Conservation (phyloP, 2,888 invertebrate species). For the Drosophila paracracens region DNA sequence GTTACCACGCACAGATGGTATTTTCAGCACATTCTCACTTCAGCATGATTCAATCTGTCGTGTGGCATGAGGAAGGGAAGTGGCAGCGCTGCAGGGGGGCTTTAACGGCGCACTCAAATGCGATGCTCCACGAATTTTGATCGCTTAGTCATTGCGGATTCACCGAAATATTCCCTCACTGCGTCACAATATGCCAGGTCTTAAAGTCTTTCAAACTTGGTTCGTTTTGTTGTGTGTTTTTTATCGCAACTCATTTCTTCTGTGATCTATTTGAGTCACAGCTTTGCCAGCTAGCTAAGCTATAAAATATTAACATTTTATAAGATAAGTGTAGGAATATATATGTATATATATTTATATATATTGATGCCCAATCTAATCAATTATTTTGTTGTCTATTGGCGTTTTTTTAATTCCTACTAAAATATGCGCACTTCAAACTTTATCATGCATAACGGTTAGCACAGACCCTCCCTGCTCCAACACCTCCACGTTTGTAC, state of each 20-base stretch:
- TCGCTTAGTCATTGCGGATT: conserved; percentile 48
- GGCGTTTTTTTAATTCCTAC: neutral
- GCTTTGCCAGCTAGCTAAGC: neutral
- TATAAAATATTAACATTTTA: neutral
- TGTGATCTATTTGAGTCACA: conserved; percentile 10
- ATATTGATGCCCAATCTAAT: conserved; percentile 1
- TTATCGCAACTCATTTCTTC: neutral
- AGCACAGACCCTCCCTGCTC: neutral
- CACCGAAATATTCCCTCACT: conserved; percentile 24
- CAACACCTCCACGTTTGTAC: neutral
- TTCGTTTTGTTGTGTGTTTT: neutral
- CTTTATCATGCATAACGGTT: conserved; percentile 24
- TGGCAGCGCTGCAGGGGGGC: neutral
- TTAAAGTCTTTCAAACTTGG: neutral
- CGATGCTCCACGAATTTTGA: conserved; percentile 41
- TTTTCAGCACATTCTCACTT: conserved; percentile 49
- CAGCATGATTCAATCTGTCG: conserved; percentile 37
- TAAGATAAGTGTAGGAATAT: neutral
- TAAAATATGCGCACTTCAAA: conserved; percentile 18
- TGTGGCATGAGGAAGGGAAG: neutral
- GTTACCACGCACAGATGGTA: conserved; percentile 24
- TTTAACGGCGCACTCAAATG: conserved; percentile 1
- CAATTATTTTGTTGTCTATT: conserved; percentile 4
- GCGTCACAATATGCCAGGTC: conserved; percentile 22
- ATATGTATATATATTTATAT: neutral